These are phyloP conservation scores for Turdus rufiventris DNA, from an alignment of 2,113 vertebrate species.

Conservation along the genomic window DNA sequence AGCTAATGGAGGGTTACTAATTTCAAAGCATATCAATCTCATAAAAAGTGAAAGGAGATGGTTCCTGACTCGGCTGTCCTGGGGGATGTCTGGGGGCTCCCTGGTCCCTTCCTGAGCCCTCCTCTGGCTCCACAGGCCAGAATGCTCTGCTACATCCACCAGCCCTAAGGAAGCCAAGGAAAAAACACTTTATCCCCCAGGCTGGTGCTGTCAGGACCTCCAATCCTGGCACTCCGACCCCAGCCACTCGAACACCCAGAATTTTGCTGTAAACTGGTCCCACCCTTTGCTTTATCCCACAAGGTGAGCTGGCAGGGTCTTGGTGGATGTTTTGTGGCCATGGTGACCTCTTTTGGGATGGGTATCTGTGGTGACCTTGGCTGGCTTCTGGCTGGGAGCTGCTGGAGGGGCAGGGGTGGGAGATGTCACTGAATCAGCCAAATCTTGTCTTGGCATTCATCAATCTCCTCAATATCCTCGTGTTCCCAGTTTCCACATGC, in stretches of 20 bases:
- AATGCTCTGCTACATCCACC: not conserved
- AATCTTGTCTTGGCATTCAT: not conserved
- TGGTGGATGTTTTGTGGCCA: not conserved
- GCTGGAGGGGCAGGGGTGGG: not conserved
- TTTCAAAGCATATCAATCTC: slow-evolving; percentile 15
- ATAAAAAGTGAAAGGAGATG: not conserved
- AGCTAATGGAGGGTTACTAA: slow-evolving; percentile 52
- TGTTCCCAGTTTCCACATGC: not conserved
- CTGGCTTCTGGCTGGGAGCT: not conserved
- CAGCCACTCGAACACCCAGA: not conserved
- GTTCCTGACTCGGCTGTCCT: not conserved
- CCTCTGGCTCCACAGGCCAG: accelerated
- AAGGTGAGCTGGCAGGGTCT: not conserved
- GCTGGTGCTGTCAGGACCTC: not conserved
- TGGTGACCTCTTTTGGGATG: not conserved
- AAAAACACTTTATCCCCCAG: not conserved
- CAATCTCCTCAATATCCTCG: not conserved
- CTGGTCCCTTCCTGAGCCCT: accelerated
- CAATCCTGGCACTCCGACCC: not conserved
- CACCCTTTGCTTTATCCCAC: not conserved
- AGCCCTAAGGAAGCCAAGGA: not conserved
- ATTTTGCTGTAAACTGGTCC: not conserved
- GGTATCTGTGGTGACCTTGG: not conserved
- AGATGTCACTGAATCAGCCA: not conserved
- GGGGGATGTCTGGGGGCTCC: not conserved